These are phyloP conservation scores for Dascyllus trimaculatus DNA, from an alignment of 2,113 vertebrate species.

Conservation along the genomic window DNA sequence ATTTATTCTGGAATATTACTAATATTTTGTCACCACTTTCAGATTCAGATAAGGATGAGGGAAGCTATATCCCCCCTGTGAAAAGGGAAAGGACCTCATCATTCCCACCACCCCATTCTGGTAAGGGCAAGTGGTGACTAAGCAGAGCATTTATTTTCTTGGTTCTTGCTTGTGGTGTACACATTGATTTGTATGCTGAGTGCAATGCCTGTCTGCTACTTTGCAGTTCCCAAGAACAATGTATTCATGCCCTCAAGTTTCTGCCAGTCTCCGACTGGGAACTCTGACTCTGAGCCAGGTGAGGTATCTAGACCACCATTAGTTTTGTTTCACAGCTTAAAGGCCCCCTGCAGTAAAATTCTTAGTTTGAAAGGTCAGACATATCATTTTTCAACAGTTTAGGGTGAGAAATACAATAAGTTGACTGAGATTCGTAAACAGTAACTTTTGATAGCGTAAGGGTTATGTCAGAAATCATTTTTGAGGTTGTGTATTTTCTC, in stretches of 20 bases:
- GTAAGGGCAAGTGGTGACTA: slow-evolving; percentile 81
- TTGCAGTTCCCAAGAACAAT: slow-evolving; percentile 95
- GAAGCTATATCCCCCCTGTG: slow-evolving; percentile 92
- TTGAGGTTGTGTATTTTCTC: neutral
- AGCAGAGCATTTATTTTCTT: slow-evolving; percentile 34
- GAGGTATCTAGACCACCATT: slow-evolving; percentile 62
- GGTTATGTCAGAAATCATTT: neutral
- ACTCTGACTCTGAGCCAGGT: slow-evolving; percentile 97
- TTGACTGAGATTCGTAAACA: neutral
- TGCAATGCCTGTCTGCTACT: slow-evolving; percentile 63
- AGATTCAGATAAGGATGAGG: slow-evolving; percentile 97
- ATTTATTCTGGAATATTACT: neutral
- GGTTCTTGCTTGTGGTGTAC: slow-evolving; percentile 51
- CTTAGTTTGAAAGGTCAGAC: neutral
- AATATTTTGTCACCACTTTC: slow-evolving; percentile 29
- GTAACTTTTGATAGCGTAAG: neutral
- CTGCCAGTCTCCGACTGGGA: slow-evolving; percentile 93
- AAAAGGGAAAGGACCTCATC: slow-evolving; percentile 97
- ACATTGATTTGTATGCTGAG: slow-evolving; percentile 75
- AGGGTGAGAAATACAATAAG: neutral
- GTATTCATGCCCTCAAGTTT: slow-evolving; percentile 97
- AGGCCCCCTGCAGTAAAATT: slow-evolving; percentile 11
- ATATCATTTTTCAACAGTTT: neutral
- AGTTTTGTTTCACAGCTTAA: slow-evolving; percentile 27
- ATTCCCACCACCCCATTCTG: slow-evolving; percentile 94